These are phyloP conservation scores for Porphyrio hochstetteri DNA, from an alignment of 2,113 vertebrate species.

Conservation along the genomic window DNA sequence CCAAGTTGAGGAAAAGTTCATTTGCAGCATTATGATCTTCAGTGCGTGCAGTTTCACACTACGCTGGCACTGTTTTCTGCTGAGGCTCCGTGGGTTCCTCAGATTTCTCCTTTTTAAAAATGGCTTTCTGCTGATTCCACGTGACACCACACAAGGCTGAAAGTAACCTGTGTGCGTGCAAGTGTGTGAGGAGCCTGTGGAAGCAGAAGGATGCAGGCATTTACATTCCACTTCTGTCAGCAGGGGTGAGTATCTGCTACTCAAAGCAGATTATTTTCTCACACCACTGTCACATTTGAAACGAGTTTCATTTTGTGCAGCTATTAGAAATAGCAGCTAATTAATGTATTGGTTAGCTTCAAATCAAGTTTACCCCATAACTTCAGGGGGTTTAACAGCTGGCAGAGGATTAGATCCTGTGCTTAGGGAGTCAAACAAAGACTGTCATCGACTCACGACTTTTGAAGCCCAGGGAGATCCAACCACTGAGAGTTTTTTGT, in stretches of 20 bases:
- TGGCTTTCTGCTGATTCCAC: slow-evolving; percentile 39
- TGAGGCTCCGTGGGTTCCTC: slow-evolving; percentile 8
- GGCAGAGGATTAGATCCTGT: not conserved
- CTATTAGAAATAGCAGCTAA: slow-evolving; percentile 60
- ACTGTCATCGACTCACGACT: not conserved
- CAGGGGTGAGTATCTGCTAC: slow-evolving; percentile 61
- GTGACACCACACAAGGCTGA: not conserved
- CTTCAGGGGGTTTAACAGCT: not conserved
- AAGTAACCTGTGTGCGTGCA: not conserved
- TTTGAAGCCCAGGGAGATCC: not conserved
- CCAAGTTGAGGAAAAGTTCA: slow-evolving; percentile 53
- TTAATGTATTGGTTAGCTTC: slow-evolving; percentile 41
- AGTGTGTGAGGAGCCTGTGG: slow-evolving; percentile 32
- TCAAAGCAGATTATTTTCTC: slow-evolving; percentile 67
- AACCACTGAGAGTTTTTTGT: not conserved
- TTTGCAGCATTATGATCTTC: slow-evolving; percentile 50
- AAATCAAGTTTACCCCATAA: not conserved
- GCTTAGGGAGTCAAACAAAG: not conserved
- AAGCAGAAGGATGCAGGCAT: slow-evolving; percentile 61
- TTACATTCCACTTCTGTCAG: slow-evolving; percentile 60
- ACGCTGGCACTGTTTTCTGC: slow-evolving; percentile 42
- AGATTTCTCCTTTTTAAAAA: slow-evolving; percentile 14
- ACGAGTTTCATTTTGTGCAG: slow-evolving; percentile 38
- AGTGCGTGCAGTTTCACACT: slow-evolving; percentile 58
- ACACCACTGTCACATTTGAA: slow-evolving; percentile 53